Percentiles rank a stretch among this genome's conserved stretches.
Evolutionary conservation across 23 tunicate species (phyloP).

Genomic region (Pegea sp.): DNA sequence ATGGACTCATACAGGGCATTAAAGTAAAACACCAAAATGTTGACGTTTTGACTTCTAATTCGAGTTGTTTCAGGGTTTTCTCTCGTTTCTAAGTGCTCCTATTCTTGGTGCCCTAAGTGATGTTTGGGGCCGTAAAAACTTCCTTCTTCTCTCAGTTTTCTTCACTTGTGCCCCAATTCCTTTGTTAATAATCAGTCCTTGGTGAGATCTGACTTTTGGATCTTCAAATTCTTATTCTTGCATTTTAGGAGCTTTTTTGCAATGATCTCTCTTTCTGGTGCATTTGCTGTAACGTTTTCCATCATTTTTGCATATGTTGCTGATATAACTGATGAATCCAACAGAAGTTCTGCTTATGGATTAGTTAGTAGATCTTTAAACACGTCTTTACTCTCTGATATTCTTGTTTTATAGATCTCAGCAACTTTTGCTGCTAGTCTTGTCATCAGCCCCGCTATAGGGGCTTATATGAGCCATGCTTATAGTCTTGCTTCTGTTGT

Average conservation of each 20-base stretch:
- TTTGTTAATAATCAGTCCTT: constrained; percentile 58
- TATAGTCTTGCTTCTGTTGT: constrained; percentile 69
- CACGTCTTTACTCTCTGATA: too few relatives aligned
- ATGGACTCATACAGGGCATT: constrained; percentile 91
- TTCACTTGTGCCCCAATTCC: constrained; percentile 97
- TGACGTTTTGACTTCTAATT: not conserved
- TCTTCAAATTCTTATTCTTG: not conserved
- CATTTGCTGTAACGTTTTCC: constrained; percentile 78
- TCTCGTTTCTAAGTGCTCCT: constrained; percentile 86
- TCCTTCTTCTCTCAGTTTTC: constrained; percentile 86
- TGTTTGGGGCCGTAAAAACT: constrained; percentile 93
- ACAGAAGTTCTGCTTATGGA: constrained; percentile 90
- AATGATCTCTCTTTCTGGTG: constrained; percentile 65
- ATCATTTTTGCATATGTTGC: constrained; percentile 96
- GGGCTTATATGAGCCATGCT: constrained; percentile 35
- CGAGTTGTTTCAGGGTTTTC: constrained; percentile 36
- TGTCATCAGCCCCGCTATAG: constrained; percentile 90
- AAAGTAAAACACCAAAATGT: constrained; percentile 20
- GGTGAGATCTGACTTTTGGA: constrained; percentile 18
- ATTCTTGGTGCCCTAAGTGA: constrained; percentile 81
- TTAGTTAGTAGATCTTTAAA: constrained; percentile 20
- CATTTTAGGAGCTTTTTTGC: constrained; percentile 95
- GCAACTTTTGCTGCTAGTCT: constrained; percentile 98
- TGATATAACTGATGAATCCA: constrained; percentile 92
- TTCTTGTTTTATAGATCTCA: constrained; percentile 83